phyloP scores from a whole-genome alignment of 2,113 vertebrate species.

The Salminus brasiliensis region DNA sequence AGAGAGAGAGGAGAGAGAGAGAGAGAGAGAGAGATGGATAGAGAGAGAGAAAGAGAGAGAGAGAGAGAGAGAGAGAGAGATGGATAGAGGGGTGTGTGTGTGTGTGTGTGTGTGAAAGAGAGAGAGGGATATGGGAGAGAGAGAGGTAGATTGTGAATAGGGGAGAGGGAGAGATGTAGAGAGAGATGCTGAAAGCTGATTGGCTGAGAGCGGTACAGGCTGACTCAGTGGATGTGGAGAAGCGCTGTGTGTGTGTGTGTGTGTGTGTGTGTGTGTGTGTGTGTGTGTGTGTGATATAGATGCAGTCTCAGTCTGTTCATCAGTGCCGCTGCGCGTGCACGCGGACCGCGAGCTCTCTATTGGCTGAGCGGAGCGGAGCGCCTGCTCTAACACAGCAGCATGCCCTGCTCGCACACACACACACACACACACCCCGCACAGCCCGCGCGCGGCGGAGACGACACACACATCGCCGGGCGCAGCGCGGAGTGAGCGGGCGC shows the following conservation, averaged over 20 bases:
- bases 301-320: neutral
- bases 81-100: too few relatives aligned
- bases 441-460: too few relatives aligned
- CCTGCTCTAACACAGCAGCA: neutral
- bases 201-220: slow-evolving; percentile 61
- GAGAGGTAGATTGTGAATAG: slow-evolving; percentile 40
- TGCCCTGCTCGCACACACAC: neutral
- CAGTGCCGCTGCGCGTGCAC: neutral
- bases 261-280: neutral
- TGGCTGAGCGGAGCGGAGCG: neutral
- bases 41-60: too few relatives aligned
- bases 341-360: neutral
- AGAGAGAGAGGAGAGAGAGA: too few relatives aligned
- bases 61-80: too few relatives aligned
- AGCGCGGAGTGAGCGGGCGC: neutral
- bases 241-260: slow-evolving; percentile 56
- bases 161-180: neutral
- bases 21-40: too few relatives aligned
- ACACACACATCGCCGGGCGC: too few relatives aligned
- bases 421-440: neutral
- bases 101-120: slow-evolving; percentile 40
- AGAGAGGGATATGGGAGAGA: slow-evolving; percentile 25
- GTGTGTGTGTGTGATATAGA: neutral
- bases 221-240: slow-evolving; percentile 67
- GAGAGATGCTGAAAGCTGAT: slow-evolving; percentile 64